These are phyloP conservation scores for Scomberomorus guttatus DNA, from an alignment of 2,797 vertebrate species.

Conservation along the genomic window DNA sequence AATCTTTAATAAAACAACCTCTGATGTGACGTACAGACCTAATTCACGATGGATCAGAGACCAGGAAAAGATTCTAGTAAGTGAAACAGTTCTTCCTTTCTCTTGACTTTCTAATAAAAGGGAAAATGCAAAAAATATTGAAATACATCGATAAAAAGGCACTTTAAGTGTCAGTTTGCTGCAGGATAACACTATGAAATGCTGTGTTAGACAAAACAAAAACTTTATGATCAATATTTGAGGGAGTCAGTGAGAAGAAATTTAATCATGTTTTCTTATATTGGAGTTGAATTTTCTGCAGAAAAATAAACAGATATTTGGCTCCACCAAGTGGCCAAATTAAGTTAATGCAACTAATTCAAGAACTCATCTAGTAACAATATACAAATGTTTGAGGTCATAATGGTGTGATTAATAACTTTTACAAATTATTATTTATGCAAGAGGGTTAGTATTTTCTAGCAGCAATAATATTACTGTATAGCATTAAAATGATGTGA, in stretches of 20 bases:
- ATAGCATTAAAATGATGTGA: not conserved
- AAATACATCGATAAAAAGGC: not conserved
- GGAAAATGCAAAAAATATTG: too few relatives aligned
- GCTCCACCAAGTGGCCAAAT: conserved; percentile 42
- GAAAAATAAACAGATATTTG: conserved; percentile 22
- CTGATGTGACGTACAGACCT: not conserved
- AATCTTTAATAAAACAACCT: not conserved
- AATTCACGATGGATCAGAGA: not conserved
- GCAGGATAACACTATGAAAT: not conserved
- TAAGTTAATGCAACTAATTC: not conserved
- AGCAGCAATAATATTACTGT: too few relatives aligned
- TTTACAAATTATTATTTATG: not conserved
- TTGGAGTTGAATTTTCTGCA: not conserved
- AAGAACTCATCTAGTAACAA: too few relatives aligned
- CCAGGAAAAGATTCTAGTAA: not conserved
- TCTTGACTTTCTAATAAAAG: too few relatives aligned
- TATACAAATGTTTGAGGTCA: not conserved
- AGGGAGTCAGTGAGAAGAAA: not conserved
- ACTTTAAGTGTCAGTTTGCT: not conserved
- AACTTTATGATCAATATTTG: not conserved
- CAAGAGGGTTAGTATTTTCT: too few relatives aligned
- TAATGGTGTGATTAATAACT: not conserved
- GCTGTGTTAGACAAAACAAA: not conserved
- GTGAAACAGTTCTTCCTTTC: too few relatives aligned
- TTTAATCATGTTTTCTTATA: not conserved